Conservation (phyloP, 2,113 vertebrate genomes). For the Stegastes partitus region DNA sequence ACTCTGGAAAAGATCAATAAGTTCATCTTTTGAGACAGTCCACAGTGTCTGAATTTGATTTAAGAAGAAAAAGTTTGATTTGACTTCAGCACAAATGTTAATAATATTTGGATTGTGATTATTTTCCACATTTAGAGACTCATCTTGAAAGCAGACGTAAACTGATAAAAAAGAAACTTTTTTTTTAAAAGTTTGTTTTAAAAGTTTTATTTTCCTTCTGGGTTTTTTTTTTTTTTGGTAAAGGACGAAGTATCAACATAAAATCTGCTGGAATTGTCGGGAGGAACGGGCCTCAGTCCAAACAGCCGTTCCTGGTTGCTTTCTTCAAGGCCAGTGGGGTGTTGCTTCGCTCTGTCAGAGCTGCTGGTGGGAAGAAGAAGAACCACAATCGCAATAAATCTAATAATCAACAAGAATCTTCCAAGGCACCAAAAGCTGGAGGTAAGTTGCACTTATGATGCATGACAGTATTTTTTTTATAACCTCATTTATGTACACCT, state of each 20-base stretch:
- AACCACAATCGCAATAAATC: slow-evolving; percentile 96
- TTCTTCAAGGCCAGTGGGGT: slow-evolving; percentile 99
- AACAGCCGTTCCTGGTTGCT: slow-evolving; percentile 97
- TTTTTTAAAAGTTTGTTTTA: slow-evolving; percentile 8
- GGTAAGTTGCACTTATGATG: slow-evolving; percentile 82
- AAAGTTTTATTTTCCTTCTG: slow-evolving; percentile 43
- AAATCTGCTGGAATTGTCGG: slow-evolving; percentile 96
- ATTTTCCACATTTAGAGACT: neutral
- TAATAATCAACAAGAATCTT: slow-evolving; percentile 90
- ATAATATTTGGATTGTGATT: neutral
- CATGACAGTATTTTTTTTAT: neutral
- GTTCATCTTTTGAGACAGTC: slow-evolving; percentile 11
- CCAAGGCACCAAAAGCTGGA: slow-evolving; percentile 87
- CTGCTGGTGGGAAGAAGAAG: slow-evolving; percentile 93
- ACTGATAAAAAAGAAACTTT: slow-evolving; percentile 6
- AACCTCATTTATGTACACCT: neutral
- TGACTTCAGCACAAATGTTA: too few species aligned
- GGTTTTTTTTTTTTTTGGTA: slow-evolving; percentile 32
- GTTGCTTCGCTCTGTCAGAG: slow-evolving; percentile 95
- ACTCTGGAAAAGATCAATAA: slow-evolving; percentile 8
- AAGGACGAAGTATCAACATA: slow-evolving; percentile 94
- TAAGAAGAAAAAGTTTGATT: neutral
- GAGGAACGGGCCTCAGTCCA: slow-evolving; percentile 95
- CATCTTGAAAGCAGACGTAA: slow-evolving; percentile 18
- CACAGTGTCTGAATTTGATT: slow-evolving; percentile 18